Conservation (phyloP, 2,797 vertebrate genomes). For the Podargus strigoides region DNA sequence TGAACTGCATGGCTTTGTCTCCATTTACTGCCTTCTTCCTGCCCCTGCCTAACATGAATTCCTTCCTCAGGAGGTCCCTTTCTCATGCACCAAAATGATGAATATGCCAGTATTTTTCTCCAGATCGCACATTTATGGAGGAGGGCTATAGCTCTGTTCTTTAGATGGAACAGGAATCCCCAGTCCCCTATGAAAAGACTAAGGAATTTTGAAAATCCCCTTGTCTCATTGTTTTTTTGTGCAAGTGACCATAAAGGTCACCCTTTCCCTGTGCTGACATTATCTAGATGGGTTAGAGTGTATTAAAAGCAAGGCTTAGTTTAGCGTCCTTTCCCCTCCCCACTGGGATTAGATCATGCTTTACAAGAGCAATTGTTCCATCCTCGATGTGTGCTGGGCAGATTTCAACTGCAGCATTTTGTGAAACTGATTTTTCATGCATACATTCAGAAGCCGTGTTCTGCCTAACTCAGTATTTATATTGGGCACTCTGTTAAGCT, state of each 20-base stretch:
- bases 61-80: not conserved
- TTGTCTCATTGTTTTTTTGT: not conserved
- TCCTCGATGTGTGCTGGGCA: not conserved
- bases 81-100: not conserved
- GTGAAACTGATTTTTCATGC: not conserved
- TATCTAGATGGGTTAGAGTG: constrained; percentile 33
- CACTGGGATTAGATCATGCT: not conserved
- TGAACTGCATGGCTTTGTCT: not conserved
- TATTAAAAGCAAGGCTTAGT: constrained; percentile 53
- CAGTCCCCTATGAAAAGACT: not conserved
- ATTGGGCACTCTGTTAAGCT: not conserved
- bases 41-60: not conserved
- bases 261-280: constrained; percentile 10
- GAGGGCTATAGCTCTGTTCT: not conserved
- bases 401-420: not conserved
- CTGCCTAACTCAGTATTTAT: not conserved
- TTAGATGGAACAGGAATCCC: not conserved
- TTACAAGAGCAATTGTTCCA: constrained; percentile 8
- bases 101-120: not conserved
- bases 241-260: constrained; percentile 17
- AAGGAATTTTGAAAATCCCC: constrained; percentile 33
- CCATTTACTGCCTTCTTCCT: not conserved
- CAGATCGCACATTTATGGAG: not conserved
- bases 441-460: not conserved
- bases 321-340: constrained; percentile 12